Evolutionary conservation across 1,140 invertebrate genomes (phyloP), one percentile per base, ranked within the genome.

Genomic region (Bombus fervidus): DNA sequence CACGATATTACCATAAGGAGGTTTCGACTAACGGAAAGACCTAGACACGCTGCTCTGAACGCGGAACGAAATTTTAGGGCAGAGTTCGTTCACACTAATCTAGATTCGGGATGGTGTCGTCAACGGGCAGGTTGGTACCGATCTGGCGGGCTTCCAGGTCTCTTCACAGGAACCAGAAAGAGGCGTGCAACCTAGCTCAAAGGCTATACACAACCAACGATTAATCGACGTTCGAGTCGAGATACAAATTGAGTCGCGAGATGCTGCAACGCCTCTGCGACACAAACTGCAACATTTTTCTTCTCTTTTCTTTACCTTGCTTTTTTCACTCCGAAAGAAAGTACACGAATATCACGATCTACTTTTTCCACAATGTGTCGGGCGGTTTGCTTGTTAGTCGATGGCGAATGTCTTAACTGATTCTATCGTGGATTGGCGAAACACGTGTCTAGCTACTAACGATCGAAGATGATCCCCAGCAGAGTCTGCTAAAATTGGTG

Each of bases 41-140:
- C 37, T 73, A 62, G 83, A 71, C 66, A 41, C 47, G 78, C 25
- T 47, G 47, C 53, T 39, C 31, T 18, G n/a, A 22, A 74, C 73
- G 73, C 39, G 37, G 78, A 53, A 73, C 72, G 39, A 86, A 82
- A 83, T 86, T 86, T 86, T 76, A 82, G 85, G 85, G 47, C 80
- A 81, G 59, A 77, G 87, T 88, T 88, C 87, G 87, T 88, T 88
- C 87, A 83, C 87, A 86, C 87, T 86, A 88, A 83, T 86, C 87
- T 88, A 88, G 87, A 86, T 88, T 86, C 79, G 84, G 74, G 68
- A 81, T 87, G 72, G 80, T 81, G 87, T 83, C 84, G 87, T 83
- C 74, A 88, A 73, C 77, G 76, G 39, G 37, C 59, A 78, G 69
- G 82, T 87, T 74, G 82, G 62, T 64, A 62, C 39, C 53, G 47